These are phyloP conservation scores for Anas georgica DNA, from an alignment of 2,797 vertebrate species.

Conservation along the genomic window DNA sequence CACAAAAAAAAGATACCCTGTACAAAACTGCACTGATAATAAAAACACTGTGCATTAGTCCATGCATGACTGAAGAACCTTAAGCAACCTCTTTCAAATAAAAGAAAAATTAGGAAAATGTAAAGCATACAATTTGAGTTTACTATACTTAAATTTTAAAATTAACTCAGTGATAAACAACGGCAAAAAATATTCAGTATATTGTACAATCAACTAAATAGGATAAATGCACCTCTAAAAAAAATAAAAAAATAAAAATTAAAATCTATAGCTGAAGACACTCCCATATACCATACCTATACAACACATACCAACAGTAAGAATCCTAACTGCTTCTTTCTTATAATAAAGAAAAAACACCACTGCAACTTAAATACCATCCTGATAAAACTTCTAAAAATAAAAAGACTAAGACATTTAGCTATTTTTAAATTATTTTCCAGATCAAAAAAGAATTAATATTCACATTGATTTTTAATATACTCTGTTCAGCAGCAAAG, in stretches of 20 bases:
- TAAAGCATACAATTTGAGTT: background rate
- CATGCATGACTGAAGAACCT: background rate
- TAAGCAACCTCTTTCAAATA: background rate
- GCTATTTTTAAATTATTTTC: background rate
- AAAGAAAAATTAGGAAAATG: background rate
- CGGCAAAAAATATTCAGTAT: background rate
- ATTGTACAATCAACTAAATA: background rate
- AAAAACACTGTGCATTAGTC: background rate
- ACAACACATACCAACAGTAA: background rate
- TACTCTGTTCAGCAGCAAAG: background rate
- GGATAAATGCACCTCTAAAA: background rate
- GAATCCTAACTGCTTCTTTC: background rate
- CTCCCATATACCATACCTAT: background rate
- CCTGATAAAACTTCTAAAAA: background rate
- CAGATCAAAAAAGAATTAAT: conserved; percentile 16
- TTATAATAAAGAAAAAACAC: background rate
- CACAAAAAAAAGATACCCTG: background rate
- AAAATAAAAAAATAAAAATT: background rate
- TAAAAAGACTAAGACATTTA: background rate
- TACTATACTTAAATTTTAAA: background rate
- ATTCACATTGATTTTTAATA: conserved; percentile 39
- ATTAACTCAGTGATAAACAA: background rate
- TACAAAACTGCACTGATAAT: background rate
- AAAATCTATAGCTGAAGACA: background rate
- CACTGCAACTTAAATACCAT: background rate